Conservation (phyloP, 2,888 invertebrate genomes). For the Philonicus albiceps region DNA sequence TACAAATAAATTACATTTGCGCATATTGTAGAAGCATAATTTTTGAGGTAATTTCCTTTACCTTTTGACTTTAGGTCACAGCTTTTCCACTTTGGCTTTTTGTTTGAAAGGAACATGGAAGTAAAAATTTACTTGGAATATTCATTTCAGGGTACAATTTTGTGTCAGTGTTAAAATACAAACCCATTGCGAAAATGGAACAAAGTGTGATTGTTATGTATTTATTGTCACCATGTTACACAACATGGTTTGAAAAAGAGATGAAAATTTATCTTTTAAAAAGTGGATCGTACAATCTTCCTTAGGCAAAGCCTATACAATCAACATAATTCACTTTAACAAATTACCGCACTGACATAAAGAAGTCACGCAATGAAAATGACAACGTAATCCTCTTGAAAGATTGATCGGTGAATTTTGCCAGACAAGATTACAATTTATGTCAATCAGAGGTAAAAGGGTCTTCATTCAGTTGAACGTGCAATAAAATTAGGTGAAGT, state of each 20-base stretch:
- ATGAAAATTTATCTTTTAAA: neutral
- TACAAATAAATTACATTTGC: no score
- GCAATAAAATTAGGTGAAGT: neutral
- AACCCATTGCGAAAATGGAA: neutral
- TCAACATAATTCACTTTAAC: constrained; percentile 34
- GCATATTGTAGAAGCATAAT: no score
- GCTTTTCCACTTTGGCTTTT: neutral
- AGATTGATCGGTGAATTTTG: no score
- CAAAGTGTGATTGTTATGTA: neutral
- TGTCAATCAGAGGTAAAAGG: no score
- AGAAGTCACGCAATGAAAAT: constrained; percentile 31
- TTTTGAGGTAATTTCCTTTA: no score
- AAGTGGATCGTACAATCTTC: neutral
- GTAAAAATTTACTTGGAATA: neutral
- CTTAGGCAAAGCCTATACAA: constrained; percentile 1
- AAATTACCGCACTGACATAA: constrained; percentile 25
- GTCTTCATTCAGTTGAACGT: no score
- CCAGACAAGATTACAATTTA: no score
- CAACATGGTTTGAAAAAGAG: neutral
- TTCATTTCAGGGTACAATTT: neutral
- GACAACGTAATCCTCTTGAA: constrained; percentile 14
- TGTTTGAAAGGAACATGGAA: neutral
- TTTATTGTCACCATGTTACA: neutral
- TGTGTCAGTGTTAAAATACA: neutral
- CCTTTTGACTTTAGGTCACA: neutral